Base-by-base conservation (phyloP, 2,888 invertebrate genomes). In the Rhagophthalmus giganteus region DNA sequence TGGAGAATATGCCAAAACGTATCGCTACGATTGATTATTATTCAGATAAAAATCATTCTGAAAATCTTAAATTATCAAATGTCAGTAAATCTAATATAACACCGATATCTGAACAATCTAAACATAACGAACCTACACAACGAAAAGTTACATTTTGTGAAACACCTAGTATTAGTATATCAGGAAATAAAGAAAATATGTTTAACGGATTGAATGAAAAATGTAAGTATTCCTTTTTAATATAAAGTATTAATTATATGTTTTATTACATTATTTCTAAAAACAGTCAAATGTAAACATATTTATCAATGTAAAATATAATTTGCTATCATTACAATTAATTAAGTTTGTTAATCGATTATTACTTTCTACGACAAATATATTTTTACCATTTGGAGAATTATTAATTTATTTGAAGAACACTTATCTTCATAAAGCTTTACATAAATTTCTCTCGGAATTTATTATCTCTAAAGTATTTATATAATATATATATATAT, bases 121-220 rank as follows among this genome's bases (percentile, higher is more conserved):
- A 52, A 50, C 30, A n/a, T 35, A 31, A 8, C 30, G 32, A 27
- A 42, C 39, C 13, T 20, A 41, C 32, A 54, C 60, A 69, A 30
- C 63, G 67, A 35, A 61, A 59, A 52, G 71, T 71, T 6, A 70
- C 71, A n/a, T 70, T 70, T 59, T 59, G 54, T 11, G 66, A 68
- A 40, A 66, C 65, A 1, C 64, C 62, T 5, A 33, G 30, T 30
- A 50, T 32, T 3, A 40, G 11, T 8, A 33, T 7, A n/a, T 9
- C 32, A 26, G n/a, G 9, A 45, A 2, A 11, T 7, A 13, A 37
- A 26, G 6, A 2, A 5, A 13, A 7, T 38, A 13, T 14, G 8
- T 8, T 14, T n/a, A 15, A 10, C n/a, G 9, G n/a, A 27, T 27
- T 14, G 1, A 9, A 1, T 27, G 27, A 24, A 6, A 24, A 24